Evolutionary conservation across 92 coral and sea anemone species (phyloP).

Genomic region (Parazoanthus darwini): DNA sequence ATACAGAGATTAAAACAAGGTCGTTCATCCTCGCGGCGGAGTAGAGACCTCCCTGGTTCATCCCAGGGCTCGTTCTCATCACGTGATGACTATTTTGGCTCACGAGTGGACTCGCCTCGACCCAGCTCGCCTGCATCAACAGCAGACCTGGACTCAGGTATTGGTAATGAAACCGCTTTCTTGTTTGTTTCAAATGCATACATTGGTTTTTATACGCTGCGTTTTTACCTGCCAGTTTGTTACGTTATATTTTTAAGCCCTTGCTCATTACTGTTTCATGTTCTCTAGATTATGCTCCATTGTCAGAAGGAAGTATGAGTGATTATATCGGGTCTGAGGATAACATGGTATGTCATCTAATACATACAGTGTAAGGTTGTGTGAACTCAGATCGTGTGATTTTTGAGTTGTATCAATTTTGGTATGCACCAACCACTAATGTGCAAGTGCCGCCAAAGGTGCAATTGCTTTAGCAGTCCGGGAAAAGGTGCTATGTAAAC

Average conservation of each 20-base stretch:
- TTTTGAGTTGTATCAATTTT: background rate
- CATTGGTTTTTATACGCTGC: conserved; percentile 20
- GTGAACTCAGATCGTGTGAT: background rate
- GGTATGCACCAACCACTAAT: background rate
- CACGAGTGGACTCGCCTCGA: conserved; percentile 80
- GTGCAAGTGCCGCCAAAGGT: too few relatives aligned
- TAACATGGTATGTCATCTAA: conserved; percentile 71
- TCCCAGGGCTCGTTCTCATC: conserved; percentile 55
- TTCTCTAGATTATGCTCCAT: conserved; percentile 77
- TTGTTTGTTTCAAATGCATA: background rate
- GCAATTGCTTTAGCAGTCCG: too few relatives aligned
- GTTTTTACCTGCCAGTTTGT: background rate
- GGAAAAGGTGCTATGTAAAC: too few relatives aligned
- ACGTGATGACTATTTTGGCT: conserved; percentile 64
- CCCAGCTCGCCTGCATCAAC: conserved; percentile 87
- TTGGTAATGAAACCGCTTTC: conserved; percentile 37
- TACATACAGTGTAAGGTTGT: background rate
- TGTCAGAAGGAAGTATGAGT: conserved; percentile 85
- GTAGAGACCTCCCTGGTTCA: conserved; percentile 70
- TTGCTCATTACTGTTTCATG: background rate
- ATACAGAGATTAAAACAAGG: conserved; percentile 95
- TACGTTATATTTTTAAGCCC: background rate
- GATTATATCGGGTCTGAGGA: conserved; percentile 87
- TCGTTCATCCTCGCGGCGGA: conserved; percentile 83
- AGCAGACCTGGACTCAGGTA: conserved; percentile 89